Evolutionary conservation across 1,140 invertebrate genomes (phyloP).

Genomic region (Aphaenogaster floridana): DNA sequence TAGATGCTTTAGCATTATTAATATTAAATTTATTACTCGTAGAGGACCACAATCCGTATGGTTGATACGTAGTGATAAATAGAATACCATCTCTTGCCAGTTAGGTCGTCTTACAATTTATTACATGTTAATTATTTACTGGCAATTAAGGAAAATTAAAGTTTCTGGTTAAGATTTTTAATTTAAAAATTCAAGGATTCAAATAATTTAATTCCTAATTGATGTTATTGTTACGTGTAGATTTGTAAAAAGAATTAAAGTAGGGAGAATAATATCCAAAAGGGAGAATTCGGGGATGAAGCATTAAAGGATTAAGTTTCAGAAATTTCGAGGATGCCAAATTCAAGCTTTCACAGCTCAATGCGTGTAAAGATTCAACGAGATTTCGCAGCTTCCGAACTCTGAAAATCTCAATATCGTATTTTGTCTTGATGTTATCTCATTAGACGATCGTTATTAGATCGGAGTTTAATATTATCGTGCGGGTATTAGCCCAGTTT

Average conservation of each 20-base stretch:
- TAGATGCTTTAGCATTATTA: too few species aligned
- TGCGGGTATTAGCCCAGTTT: slow-evolving; percentile 33
- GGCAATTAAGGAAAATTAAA: too few species aligned
- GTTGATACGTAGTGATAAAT: too few species aligned
- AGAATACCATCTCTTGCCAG: too few species aligned
- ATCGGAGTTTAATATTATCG: slow-evolving; percentile 44
- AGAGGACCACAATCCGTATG: too few species aligned
- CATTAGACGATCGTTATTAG: slow-evolving; percentile 25
- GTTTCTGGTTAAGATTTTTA: too few species aligned
- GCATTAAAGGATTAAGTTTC: not conserved
- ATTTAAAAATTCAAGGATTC: too few species aligned
- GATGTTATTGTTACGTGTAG: not conserved
- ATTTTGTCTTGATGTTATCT: slow-evolving; percentile 14
- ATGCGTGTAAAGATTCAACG: not conserved
- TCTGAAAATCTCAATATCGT: slow-evolving; percentile 19
- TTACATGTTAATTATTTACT: too few species aligned
- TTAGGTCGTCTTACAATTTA: too few species aligned
- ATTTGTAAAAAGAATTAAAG: not conserved
- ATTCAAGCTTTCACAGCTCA: slow-evolving; percentile 15
- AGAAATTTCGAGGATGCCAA: not conserved
- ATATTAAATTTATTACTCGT: too few species aligned
- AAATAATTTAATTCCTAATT: not conserved
- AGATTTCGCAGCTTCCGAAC: not conserved
- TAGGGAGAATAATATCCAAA: not conserved
- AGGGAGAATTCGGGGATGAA: not conserved